phyloP scores from a whole-genome alignment of 2,888 invertebrate genomes.

The Rhaphigaster nebulosa region DNA sequence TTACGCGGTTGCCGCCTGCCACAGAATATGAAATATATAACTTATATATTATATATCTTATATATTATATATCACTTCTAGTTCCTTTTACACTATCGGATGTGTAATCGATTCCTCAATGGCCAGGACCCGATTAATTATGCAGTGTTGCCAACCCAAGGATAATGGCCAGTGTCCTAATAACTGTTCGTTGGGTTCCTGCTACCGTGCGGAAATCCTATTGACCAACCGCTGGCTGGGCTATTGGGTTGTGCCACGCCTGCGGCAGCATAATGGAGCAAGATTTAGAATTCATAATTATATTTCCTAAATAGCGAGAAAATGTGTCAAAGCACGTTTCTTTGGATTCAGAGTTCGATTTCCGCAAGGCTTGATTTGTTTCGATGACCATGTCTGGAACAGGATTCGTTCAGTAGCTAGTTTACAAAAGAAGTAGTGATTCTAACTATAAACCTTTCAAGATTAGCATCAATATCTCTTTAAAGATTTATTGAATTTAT shows the following conservation, averaged over 20 bases:
- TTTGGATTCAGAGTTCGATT: not conserved
- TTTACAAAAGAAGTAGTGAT: no score
- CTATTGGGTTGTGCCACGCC: not conserved
- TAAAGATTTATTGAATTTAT: no score
- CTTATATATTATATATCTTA: no score
- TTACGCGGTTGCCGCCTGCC: not conserved
- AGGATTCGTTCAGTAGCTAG: no score
- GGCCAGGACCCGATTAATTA: not conserved
- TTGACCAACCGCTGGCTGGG: not conserved
- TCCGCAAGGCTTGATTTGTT: not conserved
- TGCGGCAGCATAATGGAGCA: not conserved
- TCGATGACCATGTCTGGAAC: no score
- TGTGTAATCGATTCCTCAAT: slow-evolving; percentile 32
- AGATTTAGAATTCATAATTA: not conserved
- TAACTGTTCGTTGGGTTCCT: slow-evolving; percentile 30
- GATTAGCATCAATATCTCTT: no score
- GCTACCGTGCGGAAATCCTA: slow-evolving; percentile 35
- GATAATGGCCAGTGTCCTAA: slow-evolving; percentile 33
- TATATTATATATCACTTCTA: not conserved
- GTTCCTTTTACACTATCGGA: not conserved
- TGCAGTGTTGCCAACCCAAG: slow-evolving; percentile 39
- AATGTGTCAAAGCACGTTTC: not conserved
- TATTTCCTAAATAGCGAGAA: not conserved
- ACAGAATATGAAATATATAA: not conserved
- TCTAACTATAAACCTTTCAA: no score